Conservation (phyloP, 2,113 vertebrate genomes). For the Microcebus griseorufus region DNA sequence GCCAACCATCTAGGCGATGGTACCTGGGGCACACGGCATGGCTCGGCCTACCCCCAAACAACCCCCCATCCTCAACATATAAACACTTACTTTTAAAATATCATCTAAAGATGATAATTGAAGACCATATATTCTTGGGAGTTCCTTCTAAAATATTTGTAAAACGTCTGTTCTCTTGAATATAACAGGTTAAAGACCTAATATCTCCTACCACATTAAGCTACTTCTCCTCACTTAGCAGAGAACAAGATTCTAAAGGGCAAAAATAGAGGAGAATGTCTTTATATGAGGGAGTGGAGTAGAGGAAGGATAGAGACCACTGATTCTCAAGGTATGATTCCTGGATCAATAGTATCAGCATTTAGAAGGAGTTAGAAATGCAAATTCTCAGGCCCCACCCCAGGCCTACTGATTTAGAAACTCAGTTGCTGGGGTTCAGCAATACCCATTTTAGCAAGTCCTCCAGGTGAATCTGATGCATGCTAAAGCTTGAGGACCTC, state of each 20-base stretch:
- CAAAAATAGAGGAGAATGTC: not conserved
- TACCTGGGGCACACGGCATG: not conserved
- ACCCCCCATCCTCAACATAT: not conserved
- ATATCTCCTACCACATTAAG: not conserved
- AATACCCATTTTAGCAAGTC: not conserved
- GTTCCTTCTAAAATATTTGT: not conserved
- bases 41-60: not conserved
- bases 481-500: constrained; percentile 1
- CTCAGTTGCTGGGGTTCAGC: not conserved
- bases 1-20: not conserved
- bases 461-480: not conserved
- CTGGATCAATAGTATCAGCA: not conserved
- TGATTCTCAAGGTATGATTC: not conserved
- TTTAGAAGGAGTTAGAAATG: constrained; percentile 24
- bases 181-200: not conserved
- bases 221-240: not conserved
- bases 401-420: constrained; percentile 3
- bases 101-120: not conserved
- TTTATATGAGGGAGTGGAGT: not conserved
- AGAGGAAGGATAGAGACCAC: not conserved
- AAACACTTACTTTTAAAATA: not conserved
- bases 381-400: not conserved
- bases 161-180: not conserved
- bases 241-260: not conserved
- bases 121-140: not conserved